These are phyloP conservation scores for Penelope pileata DNA, from an alignment of 2,113 vertebrate genomes.

Conservation along the genomic window DNA sequence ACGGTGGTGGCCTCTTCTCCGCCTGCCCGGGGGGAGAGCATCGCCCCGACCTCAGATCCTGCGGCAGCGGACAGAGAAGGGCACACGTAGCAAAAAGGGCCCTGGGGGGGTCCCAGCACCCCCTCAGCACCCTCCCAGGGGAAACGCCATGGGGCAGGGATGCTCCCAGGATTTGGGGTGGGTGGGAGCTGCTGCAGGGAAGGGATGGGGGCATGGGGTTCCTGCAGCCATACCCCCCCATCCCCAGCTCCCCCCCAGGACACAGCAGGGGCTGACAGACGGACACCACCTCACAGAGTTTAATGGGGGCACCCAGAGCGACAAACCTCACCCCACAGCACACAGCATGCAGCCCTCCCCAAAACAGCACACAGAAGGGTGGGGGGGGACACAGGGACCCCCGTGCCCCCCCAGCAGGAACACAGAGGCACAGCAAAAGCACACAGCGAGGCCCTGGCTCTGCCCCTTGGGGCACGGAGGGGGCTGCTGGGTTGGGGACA, in stretches of 20 bases:
- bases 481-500: background rate
- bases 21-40: background rate
- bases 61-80: background rate
- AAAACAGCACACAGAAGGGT: background rate
- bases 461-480: background rate
- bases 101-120: background rate
- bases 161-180: background rate
- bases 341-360: background rate
- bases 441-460: slow-evolving; percentile 31
- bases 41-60: slow-evolving; percentile 47
- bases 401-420: background rate
- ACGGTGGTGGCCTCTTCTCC: background rate
- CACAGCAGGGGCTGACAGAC: background rate
- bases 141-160: background rate
- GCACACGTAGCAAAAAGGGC: background rate
- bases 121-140: background rate
- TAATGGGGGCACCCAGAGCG: background rate
- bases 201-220: background rate
- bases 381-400: background rate
- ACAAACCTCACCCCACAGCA: slow-evolving; percentile 24
- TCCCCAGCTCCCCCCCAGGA: background rate
- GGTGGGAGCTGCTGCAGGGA: background rate
- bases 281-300: background rate
- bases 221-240: background rate
- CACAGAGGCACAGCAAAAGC: slow-evolving; percentile 54